phyloP scores from a whole-genome alignment of 1,140 invertebrate species.

The Panagrolaimus sp. region DNA sequence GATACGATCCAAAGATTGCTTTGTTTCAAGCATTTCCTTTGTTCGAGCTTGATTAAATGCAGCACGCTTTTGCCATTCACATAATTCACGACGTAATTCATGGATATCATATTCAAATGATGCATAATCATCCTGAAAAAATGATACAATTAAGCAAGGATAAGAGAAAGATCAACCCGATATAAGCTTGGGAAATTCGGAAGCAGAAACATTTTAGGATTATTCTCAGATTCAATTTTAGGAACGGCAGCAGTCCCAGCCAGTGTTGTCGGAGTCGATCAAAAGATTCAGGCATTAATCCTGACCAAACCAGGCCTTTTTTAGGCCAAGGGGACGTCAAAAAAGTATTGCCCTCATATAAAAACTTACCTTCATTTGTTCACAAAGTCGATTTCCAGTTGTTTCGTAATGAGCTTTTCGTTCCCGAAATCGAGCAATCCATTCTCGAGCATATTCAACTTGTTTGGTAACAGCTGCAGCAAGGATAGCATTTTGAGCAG shows the following conservation, averaged over 20 bases:
- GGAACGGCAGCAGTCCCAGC: too few relatives aligned
- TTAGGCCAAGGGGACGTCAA: too few relatives aligned
- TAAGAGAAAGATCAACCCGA: too few relatives aligned
- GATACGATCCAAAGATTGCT: neutral
- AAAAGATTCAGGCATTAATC: too few relatives aligned
- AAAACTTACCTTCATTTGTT: slow-evolving; percentile 3
- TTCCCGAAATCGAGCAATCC: slow-evolving; percentile 10
- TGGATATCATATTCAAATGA: neutral
- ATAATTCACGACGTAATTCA: neutral
- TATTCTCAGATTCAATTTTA: too few relatives aligned
- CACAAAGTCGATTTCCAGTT: neutral
- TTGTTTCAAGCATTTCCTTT: slow-evolving; percentile 3
- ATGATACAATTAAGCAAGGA: too few relatives aligned
- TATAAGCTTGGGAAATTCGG: too few relatives aligned
- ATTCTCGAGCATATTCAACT: slow-evolving; percentile 9
- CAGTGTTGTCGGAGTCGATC: too few relatives aligned
- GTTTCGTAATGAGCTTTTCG: neutral
- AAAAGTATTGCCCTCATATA: neutral
- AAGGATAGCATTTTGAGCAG: slow-evolving; percentile 8
- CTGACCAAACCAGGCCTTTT: too few relatives aligned
- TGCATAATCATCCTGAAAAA: neutral
- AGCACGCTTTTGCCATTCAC: slow-evolving; percentile 11
- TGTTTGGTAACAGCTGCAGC: slow-evolving; percentile 1
- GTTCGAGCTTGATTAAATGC: slow-evolving; percentile 13
- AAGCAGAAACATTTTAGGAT: too few relatives aligned